Conservation (phyloP, 2,113 vertebrate genomes). For the Cranoglanis bouderius region DNA sequence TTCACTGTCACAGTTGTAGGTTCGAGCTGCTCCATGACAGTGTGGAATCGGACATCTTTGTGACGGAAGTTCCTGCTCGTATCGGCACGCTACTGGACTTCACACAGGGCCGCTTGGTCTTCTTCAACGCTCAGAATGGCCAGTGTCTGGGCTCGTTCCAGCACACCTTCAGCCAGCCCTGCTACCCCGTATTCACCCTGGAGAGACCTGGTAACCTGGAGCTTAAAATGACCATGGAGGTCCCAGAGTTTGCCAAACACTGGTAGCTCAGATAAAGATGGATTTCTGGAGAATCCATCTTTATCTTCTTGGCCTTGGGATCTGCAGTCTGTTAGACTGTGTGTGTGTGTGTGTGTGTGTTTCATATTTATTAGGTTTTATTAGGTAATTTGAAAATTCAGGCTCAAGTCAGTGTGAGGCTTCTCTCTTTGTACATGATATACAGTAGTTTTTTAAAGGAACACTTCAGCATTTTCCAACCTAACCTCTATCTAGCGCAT, state of each 20-base stretch:
- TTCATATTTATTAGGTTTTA: conserved; percentile 10
- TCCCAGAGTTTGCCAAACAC: conserved; percentile 82
- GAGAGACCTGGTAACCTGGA: conserved; percentile 84
- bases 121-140: conserved; percentile 86
- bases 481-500: neutral
- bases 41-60: conserved; percentile 75
- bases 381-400: neutral
- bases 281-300: neutral
- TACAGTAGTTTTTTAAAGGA: neutral
- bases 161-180: conserved; percentile 77
- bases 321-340: neutral
- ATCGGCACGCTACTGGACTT: conserved; percentile 89
- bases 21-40: conserved; percentile 85
- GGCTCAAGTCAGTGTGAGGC: neutral
- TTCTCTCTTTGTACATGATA: conserved; percentile 2
- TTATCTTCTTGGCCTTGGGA: neutral
- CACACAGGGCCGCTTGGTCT: conserved; percentile 76
- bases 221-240: conserved; percentile 78
- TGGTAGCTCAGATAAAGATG: conserved; percentile 68
- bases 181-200: conserved; percentile 83
- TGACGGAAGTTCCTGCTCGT: conserved; percentile 73
- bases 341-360: conserved; percentile 13
- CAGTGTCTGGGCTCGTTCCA: conserved; percentile 81
- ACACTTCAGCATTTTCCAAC: too few relatives aligned
- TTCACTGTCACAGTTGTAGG: conserved; percentile 71